Evolutionary conservation across 2,797 vertebrate species (phyloP).

Genomic region (Oreochromis grahami): DNA sequence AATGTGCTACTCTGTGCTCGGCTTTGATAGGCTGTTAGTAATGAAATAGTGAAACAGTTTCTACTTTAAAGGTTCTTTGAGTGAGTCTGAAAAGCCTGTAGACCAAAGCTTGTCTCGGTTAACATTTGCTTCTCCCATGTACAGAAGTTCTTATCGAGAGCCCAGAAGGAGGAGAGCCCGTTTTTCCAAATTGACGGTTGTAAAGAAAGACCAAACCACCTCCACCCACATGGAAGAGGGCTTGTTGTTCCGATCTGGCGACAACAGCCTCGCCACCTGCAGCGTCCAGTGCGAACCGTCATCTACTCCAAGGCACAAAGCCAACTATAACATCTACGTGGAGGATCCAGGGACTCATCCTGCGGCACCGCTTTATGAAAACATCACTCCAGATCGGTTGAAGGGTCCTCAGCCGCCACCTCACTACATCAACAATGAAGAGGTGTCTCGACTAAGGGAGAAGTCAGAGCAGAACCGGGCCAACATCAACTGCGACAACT

Average conservation of each 20-base stretch:
- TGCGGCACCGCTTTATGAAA: slow-evolving; percentile 72
- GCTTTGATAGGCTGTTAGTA: not conserved
- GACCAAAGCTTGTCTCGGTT: not conserved
- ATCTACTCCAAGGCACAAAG: slow-evolving; percentile 78
- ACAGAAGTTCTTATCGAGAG: slow-evolving; percentile 74
- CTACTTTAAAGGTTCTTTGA: not conserved
- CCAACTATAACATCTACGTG: slow-evolving; percentile 89
- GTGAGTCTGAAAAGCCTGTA: not conserved
- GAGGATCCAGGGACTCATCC: slow-evolving; percentile 80
- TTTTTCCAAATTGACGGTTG: slow-evolving; percentile 82
- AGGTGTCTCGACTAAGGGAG: slow-evolving; percentile 76
- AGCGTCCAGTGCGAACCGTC: slow-evolving; percentile 76
- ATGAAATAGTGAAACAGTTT: not conserved
- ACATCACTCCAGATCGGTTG: slow-evolving; percentile 61
- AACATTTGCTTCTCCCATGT: not conserved
- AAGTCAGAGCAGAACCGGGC: slow-evolving; percentile 73
- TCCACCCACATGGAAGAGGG: slow-evolving; percentile 90
- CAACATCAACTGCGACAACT: slow-evolving; percentile 73
- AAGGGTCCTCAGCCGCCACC: slow-evolving; percentile 67
- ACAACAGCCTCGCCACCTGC: slow-evolving; percentile 72
- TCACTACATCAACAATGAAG: slow-evolving; percentile 71
- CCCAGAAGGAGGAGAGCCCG: slow-evolving; percentile 72
- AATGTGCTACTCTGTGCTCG: not conserved
- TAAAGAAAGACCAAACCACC: slow-evolving; percentile 93
- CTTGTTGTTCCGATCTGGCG: slow-evolving; percentile 74